phyloP scores from a whole-genome alignment of 2,797 vertebrate species.

The Manis javanica region DNA sequence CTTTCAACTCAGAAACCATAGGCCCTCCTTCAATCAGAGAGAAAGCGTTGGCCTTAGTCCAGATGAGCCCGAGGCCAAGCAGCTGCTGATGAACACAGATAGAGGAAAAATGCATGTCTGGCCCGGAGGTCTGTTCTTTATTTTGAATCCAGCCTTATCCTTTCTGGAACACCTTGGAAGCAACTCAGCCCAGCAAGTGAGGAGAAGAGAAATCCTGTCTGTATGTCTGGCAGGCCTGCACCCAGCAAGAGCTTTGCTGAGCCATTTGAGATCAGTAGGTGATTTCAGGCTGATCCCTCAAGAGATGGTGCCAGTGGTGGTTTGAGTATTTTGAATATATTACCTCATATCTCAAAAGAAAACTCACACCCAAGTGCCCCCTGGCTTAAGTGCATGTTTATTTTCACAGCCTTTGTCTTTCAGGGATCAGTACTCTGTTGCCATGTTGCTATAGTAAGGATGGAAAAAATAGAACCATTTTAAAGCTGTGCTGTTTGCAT shows the following conservation, averaged over 20 bases:
- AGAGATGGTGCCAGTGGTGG: neutral
- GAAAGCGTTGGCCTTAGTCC: neutral
- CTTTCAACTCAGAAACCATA: neutral
- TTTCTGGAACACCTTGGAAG: constrained; percentile 38
- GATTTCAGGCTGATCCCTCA: neutral
- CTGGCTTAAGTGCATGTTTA: neutral
- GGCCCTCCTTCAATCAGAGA: neutral
- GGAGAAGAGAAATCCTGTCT: neutral
- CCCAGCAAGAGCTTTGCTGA: neutral
- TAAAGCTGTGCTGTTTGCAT: constrained; percentile 69
- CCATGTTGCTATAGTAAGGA: constrained; percentile 45
- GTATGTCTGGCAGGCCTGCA: neutral
- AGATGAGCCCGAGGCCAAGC: neutral
- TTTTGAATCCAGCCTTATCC: neutral
- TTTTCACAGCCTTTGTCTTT: constrained; percentile 64
- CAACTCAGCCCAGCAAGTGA: neutral
- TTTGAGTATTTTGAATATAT: constrained; percentile 24
- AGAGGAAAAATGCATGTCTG: neutral
- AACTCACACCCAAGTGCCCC: neutral
- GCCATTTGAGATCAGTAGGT: neutral
- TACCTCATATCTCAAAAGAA: constrained; percentile 14
- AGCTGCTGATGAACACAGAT: neutral
- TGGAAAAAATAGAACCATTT: constrained; percentile 72
- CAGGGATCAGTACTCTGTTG: constrained; percentile 20
- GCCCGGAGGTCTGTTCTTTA: neutral